Evolutionary conservation across 2,888 invertebrate genomes (phyloP), one percentile per base, ranked within the genome.

Genomic region (Notocelia uddmanniana): DNA sequence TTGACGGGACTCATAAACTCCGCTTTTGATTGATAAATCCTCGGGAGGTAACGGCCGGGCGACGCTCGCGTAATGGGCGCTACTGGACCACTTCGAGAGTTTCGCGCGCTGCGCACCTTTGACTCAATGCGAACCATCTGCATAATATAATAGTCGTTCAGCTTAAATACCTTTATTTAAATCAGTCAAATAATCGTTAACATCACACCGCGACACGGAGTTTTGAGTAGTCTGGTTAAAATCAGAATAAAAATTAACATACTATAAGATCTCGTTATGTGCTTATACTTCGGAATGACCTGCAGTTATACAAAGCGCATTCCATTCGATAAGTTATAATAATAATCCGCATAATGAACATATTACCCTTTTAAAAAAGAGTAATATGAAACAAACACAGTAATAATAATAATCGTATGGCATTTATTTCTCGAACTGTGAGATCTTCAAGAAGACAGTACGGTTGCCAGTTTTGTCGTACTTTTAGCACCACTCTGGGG

Each of bases 11-110:
- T 86, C 88, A 79, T 90, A 90, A 90, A 90, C 85, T 83, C 80
- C 73, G 75, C 83, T 80, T 81, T 87, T 88, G 88, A 89, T 87
- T 87, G 87, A 88, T 88, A 89, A 86, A 85, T 84, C 79, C 80
- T 76, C 79, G 75, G 75, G 54, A 68, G 34, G 52, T 74, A 70
- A 70, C 58, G 37, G 60, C 60, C 73, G 74, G 78, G 81, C 85
- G 85, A 80, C 80, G 85, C 73, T 81, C 85, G 81, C 76, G 81
- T 86, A 83, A 86, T 81, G 80, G 79, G 78, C 76, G 81, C 83
- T 81, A 80, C 81, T 75, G 80, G 79, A 79, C 78, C 69, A 69
- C 74, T 77, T 79, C 80, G 78, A 82, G 85, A 80, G 77, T 80
- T 80, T 78, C 74, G 77, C 73, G 78, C 76, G 18, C 34, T 54